Conservation (phyloP, 2,888 invertebrate species). For the Leptinotarsa haldemani region DNA sequence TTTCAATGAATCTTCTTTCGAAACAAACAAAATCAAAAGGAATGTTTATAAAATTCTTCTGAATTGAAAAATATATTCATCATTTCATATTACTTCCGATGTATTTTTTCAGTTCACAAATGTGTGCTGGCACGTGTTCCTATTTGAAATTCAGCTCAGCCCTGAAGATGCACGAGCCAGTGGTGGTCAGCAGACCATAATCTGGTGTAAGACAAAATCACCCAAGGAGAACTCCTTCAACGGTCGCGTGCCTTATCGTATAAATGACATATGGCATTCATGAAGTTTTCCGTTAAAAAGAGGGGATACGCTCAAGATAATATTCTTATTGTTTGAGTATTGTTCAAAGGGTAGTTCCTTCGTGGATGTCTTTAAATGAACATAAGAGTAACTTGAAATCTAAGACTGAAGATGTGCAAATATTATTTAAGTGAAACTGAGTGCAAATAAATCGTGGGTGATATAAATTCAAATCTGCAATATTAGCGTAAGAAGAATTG, state of each 20-base stretch:
- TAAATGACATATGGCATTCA: slow-evolving; percentile 50
- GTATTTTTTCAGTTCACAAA: background rate
- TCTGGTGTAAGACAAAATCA: slow-evolving; percentile 58
- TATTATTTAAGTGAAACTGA: slow-evolving; percentile 38
- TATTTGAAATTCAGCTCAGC: background rate
- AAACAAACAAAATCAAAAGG: too few species aligned
- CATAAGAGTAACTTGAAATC: background rate
- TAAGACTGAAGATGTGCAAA: slow-evolving; percentile 44
- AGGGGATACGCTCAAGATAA: slow-evolving; percentile 49
- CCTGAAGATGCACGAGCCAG: slow-evolving; percentile 29
- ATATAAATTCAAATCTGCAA: slow-evolving; percentile 17
- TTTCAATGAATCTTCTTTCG: too few species aligned
- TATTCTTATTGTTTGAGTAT: slow-evolving; percentile 31
- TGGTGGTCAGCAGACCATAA: slow-evolving; percentile 59
- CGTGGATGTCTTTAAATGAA: slow-evolving; percentile 33
- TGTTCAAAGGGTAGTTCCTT: slow-evolving; percentile 36
- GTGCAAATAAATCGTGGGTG: slow-evolving; percentile 39
- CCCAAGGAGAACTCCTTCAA: slow-evolving; percentile 63
- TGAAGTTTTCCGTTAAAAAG: slow-evolving; percentile 57
- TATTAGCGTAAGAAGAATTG: background rate
- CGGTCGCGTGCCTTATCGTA: slow-evolving; percentile 62
- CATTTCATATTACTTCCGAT: too few species aligned
- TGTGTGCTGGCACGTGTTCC: slow-evolving; percentile 25
- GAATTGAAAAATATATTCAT: too few species aligned
- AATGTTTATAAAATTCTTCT: too few species aligned